Percentiles rank a stretch among this genome's conserved stretches.
Conservation (phyloP, 2,888 invertebrate species). For the Ophioninae sp. region DNA sequence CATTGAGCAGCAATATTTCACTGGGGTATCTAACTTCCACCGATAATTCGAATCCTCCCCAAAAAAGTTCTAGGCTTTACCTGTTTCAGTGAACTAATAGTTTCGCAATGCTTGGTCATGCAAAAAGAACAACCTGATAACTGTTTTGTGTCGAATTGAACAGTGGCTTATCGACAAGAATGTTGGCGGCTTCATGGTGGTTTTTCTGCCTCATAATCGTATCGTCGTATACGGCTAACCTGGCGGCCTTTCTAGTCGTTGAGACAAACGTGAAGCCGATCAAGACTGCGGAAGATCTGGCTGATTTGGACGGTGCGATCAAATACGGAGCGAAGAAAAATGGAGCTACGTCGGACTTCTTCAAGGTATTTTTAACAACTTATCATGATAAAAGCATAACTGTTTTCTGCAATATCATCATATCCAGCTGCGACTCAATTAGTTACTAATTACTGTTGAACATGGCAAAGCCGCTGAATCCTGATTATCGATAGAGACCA, state of each 20-base stretch:
- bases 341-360: conserved; percentile 95
- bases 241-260: conserved; percentile 95
- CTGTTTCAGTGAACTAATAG: too few species aligned
- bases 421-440: not conserved
- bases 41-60: too few species aligned
- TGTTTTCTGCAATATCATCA: not conserved
- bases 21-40: too few species aligned
- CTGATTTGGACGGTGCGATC: conserved; percentile 88
- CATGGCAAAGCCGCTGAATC: not conserved
- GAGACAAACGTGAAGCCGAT: conserved; percentile 87
- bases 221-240: conserved; percentile 95
- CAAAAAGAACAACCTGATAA: too few species aligned
- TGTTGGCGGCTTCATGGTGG: conserved; percentile 91
- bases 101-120: too few species aligned
- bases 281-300: conserved; percentile 91
- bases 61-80: too few species aligned
- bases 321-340: conserved; percentile 92
- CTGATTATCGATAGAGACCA: not conserved
- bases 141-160: conserved; percentile 60
- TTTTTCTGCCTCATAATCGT: conserved; percentile 88
- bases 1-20: too few species aligned
- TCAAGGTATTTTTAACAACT: conserved; percentile 84
- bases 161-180: conserved; percentile 93
- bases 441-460: not conserved
- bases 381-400: not conserved